phyloP scores from a whole-genome alignment of 2,888 invertebrate genomes.

The Torymus auratus region DNA sequence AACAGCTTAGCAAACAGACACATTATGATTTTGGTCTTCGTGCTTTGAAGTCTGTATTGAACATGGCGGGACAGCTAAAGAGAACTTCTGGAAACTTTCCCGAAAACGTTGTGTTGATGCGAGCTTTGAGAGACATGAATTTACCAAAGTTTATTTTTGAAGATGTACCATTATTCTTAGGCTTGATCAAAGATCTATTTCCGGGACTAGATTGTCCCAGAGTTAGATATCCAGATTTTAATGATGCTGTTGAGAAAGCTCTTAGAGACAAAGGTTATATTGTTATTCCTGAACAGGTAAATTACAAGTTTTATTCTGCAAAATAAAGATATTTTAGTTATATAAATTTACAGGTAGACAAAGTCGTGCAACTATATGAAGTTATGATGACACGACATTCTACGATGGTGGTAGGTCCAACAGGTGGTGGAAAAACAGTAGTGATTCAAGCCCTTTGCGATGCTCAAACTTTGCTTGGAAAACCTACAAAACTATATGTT shows the following conservation, averaged over 20 bases:
- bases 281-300: slow-evolving; percentile 83
- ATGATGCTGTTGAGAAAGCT: slow-evolving; percentile 85
- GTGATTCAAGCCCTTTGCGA: slow-evolving; percentile 86
- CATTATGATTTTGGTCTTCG: slow-evolving; percentile 97
- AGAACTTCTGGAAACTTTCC: slow-evolving; percentile 87
- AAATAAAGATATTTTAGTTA: too few relatives aligned
- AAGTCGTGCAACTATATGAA: slow-evolving; percentile 94
- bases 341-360: slow-evolving; percentile 82
- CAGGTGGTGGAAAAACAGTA: slow-evolving; percentile 94
- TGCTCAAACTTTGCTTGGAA: slow-evolving; percentile 86
- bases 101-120: slow-evolving; percentile 93
- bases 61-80: slow-evolving; percentile 94
- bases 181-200: slow-evolving; percentile 92
- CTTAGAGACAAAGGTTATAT: slow-evolving; percentile 84
- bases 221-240: slow-evolving; percentile 92
- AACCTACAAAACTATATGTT: slow-evolving; percentile 87
- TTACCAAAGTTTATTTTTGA: slow-evolving; percentile 95
- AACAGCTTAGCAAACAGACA: slow-evolving; percentile 93
- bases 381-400: slow-evolving; percentile 97
- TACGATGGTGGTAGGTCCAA: slow-evolving; percentile 94
- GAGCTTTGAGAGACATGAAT: slow-evolving; percentile 94
- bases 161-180: slow-evolving; percentile 92
- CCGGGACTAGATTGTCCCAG: slow-evolving; percentile 93
- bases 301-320: neutral
- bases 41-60: slow-evolving; percentile 92